Evolutionary conservation across 1,140 invertebrate genomes (phyloP).

Genomic region (Anagrus nilaparvatae): DNA sequence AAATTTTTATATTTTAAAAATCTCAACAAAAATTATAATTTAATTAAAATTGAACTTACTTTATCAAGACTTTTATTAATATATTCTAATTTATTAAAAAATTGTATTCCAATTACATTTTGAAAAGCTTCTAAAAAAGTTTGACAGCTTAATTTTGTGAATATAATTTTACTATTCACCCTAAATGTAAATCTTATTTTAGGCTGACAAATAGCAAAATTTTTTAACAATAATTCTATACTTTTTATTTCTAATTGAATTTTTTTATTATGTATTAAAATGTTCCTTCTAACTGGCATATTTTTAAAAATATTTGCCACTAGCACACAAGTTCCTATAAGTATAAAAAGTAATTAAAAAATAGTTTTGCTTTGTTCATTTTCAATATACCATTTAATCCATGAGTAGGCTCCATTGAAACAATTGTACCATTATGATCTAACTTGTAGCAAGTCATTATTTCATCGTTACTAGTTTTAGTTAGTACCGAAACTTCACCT

Average conservation of each 20-base stretch:
- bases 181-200: slow-evolving; percentile 40
- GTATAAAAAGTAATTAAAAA: slow-evolving; percentile 14
- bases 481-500: slow-evolving; percentile 45
- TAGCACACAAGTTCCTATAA: slow-evolving; percentile 49
- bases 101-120: slow-evolving; percentile 38
- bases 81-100: slow-evolving; percentile 37
- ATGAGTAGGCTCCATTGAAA: slow-evolving; percentile 37
- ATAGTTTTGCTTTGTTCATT: slow-evolving; percentile 4
- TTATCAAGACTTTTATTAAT: slow-evolving; percentile 23
- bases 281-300: slow-evolving; percentile 52
- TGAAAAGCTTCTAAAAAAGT: slow-evolving; percentile 38
- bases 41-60: slow-evolving; percentile 14
- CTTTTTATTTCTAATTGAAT: slow-evolving; percentile 49
- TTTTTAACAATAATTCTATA: slow-evolving; percentile 47
- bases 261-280: slow-evolving; percentile 41
- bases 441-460: slow-evolving; percentile 44
- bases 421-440: slow-evolving; percentile 44
- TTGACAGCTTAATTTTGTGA: slow-evolving; percentile 42
- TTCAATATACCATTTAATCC: slow-evolving; percentile 39
- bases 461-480: slow-evolving; percentile 45
- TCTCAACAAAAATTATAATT: slow-evolving; percentile 1
- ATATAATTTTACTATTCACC: slow-evolving; percentile 46
- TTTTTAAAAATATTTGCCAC: slow-evolving; percentile 49
- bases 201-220: slow-evolving; percentile 46
- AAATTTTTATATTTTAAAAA: not conserved